phyloP scores from a whole-genome alignment of 2,797 vertebrate genomes.

The Phataginus tetradactyla region DNA sequence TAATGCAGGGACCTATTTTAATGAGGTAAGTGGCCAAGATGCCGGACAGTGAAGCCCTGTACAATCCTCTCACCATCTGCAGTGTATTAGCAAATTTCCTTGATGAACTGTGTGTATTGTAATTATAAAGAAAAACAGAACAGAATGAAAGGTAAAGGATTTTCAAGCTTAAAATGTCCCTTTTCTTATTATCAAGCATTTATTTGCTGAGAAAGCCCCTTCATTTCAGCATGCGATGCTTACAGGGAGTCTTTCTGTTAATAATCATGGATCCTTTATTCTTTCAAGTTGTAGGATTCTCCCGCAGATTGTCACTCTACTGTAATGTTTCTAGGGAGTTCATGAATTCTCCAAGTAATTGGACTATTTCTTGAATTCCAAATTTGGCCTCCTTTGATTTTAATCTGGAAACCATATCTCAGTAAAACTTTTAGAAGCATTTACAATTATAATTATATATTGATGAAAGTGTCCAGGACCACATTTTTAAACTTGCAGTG shows the following conservation, averaged over 20 bases:
- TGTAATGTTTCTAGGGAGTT: slow-evolving; percentile 25
- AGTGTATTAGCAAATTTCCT: slow-evolving; percentile 28
- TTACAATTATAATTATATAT: slow-evolving; percentile 52
- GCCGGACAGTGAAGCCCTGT: background rate
- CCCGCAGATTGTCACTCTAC: slow-evolving; percentile 5
- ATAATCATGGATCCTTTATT: background rate
- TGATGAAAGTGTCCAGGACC: slow-evolving; percentile 19
- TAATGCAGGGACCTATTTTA: background rate
- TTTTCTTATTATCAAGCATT: slow-evolving; percentile 24
- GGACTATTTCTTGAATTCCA: slow-evolving; percentile 49
- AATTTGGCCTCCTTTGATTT: slow-evolving; percentile 54
- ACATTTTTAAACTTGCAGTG: slow-evolving; percentile 30
- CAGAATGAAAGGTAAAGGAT: background rate
- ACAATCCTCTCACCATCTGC: background rate
- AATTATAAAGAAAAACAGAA: slow-evolving; percentile 55
- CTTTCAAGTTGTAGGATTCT: slow-evolving; percentile 6
- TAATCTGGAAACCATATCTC: slow-evolving; percentile 54
- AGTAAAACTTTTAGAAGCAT: slow-evolving; percentile 51
- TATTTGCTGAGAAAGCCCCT: slow-evolving; percentile 9
- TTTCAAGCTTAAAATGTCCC: background rate
- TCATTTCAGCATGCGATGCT: background rate
- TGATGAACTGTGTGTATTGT: slow-evolving; percentile 38
- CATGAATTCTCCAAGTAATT: slow-evolving; percentile 48
- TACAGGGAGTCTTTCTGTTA: background rate
- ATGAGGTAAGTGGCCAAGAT: slow-evolving; percentile 34